A percentile compares a stretch with the other conserved stretches of the same genome.
These are phyloP conservation scores for Haliclystus octoradiatus DNA, from an alignment of 30 jellyfish, hydroid and myxozoan genomes.

Conservation along the genomic window DNA sequence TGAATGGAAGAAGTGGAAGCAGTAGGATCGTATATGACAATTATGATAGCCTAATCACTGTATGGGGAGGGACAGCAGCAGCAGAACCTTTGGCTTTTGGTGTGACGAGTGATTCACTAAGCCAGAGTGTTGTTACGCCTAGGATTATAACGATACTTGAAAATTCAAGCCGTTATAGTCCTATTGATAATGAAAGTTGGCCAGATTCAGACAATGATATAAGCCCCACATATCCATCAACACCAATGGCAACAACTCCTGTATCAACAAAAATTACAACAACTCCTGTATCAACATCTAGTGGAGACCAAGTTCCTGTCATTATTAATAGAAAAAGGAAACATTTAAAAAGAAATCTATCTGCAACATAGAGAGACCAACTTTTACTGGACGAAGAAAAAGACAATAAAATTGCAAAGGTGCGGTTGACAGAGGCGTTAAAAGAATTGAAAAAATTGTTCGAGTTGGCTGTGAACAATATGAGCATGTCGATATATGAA, in stretches of 20 bases:
- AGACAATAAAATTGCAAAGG: slow-evolving; percentile 7
- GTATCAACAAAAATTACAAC: too few species aligned
- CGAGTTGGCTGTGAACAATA: slow-evolving; percentile 9
- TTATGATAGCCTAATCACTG: not conserved
- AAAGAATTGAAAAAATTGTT: slow-evolving; percentile 11
- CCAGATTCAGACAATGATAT: too few species aligned
- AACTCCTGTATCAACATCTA: not conserved
- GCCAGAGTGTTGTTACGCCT: not conserved
- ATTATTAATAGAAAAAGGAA: slow-evolving; percentile 24
- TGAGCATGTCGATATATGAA: slow-evolving; percentile 22
- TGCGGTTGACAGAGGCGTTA: slow-evolving; percentile 3
- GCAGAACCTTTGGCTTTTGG: not conserved
- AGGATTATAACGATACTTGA: too few species aligned
- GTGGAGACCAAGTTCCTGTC: slow-evolving; percentile 6
- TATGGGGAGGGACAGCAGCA: not conserved
- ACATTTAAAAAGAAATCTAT: slow-evolving; percentile 24
- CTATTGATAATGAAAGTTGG: too few species aligned
- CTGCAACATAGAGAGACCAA: slow-evolving; percentile 31
- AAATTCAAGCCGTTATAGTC: too few species aligned
- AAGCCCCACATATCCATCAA: too few species aligned
- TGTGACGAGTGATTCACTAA: not conserved
- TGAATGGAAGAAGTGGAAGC: not conserved
- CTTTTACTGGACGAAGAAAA: slow-evolving; percentile 18
- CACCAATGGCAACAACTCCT: too few species aligned
- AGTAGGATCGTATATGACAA: not conserved